Conservation (phyloP, 2,113 vertebrate genomes). For the Bos indicus region DNA sequence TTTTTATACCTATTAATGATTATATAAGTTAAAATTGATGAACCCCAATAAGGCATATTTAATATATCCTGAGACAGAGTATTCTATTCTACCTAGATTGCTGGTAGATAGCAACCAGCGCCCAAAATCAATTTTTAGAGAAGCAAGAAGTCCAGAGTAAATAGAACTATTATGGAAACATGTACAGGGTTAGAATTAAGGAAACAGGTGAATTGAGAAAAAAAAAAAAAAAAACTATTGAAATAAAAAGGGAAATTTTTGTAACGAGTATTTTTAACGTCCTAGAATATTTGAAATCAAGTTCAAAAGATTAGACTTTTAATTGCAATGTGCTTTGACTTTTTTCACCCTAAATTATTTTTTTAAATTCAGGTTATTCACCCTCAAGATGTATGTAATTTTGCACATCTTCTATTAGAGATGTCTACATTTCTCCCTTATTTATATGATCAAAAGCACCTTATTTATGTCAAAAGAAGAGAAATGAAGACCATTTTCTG, state of each 20-base stretch:
- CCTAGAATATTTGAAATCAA: constrained; percentile 24
- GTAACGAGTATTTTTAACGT: not conserved
- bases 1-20: not conserved
- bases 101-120: not conserved
- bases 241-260: not conserved
- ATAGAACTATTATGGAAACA: not conserved
- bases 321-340: not conserved
- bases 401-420: not conserved
- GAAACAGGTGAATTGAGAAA: not conserved
- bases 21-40: not conserved
- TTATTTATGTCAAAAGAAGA: constrained; percentile 27
- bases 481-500: constrained; percentile 24
- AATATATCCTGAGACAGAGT: not conserved
- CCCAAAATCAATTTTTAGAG: not conserved
- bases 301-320: not conserved
- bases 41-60: not conserved
- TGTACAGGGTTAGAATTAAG: not conserved
- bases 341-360: constrained; percentile 18
- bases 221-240: not conserved
- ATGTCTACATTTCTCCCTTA: not conserved
- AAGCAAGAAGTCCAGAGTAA: not conserved
- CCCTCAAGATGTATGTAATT: constrained; percentile 25
- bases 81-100: not conserved
- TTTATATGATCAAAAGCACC: constrained; percentile 30
- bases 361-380: constrained; percentile 45